A percentile compares a stretch with the other conserved stretches of the same genome.
phyloP scores from a whole-genome alignment of 2,888 invertebrate genomes.

The Euzophera pinguis region DNA sequence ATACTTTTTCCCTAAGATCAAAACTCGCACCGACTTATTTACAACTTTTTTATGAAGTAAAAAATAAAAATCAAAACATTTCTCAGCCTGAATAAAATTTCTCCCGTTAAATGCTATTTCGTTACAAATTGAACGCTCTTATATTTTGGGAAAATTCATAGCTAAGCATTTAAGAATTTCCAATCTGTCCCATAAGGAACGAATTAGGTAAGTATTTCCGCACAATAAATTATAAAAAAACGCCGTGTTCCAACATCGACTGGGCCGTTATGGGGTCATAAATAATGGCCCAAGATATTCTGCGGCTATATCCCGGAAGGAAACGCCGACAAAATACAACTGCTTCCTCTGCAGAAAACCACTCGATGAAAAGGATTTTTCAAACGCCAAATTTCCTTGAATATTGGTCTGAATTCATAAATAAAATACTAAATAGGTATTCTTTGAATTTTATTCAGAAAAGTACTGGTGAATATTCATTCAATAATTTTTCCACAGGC shows the following conservation, averaged over 20 bases:
- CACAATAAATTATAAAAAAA: slow-evolving; percentile 64
- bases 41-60: too few species aligned
- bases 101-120: background rate
- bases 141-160: background rate
- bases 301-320: slow-evolving; percentile 21
- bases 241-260: slow-evolving; percentile 56
- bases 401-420: background rate
- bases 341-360: slow-evolving; percentile 20
- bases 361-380: slow-evolving; percentile 18
- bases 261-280: slow-evolving; percentile 47
- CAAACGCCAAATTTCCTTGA: background rate
- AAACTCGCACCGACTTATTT: too few species aligned
- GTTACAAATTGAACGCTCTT: background rate
- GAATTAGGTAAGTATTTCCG: slow-evolving; percentile 67
- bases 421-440: too few species aligned
- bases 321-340: slow-evolving; percentile 20
- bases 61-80: too few species aligned
- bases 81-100: too few species aligned
- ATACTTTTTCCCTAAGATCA: too few species aligned
- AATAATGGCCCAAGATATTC: slow-evolving; percentile 40
- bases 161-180: background rate
- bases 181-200: slow-evolving; percentile 50
- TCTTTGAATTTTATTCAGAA: too few species aligned
- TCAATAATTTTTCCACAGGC: slow-evolving; percentile 37
- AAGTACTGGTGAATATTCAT: too few species aligned